Percentiles rank a stretch among this genome's conserved stretches.
These are phyloP conservation scores for Cylloceria caligata DNA, from an alignment of 2,888 invertebrate species.

Conservation along the genomic window DNA sequence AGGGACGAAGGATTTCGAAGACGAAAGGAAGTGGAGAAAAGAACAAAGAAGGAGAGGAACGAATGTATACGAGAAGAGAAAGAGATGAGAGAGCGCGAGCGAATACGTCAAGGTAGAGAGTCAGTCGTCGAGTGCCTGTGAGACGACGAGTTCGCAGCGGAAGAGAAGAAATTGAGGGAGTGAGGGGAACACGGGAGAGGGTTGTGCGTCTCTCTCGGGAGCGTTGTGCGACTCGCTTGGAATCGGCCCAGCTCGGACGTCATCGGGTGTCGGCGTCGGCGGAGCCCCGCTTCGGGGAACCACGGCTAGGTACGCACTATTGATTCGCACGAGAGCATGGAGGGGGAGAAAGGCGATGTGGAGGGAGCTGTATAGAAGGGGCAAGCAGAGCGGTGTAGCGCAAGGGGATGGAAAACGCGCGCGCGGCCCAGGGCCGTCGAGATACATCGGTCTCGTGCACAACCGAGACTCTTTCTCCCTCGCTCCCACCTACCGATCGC, in stretches of 20 bases:
- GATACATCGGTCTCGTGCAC: slow-evolving; percentile 57
- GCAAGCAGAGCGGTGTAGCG: slow-evolving; percentile 71
- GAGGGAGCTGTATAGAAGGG: slow-evolving; percentile 62
- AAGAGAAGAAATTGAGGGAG: slow-evolving; percentile 41
- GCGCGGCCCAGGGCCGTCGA: slow-evolving; percentile 63
- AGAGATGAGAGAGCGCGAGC: slow-evolving; percentile 35
- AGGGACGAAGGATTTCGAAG: slow-evolving; percentile 30
- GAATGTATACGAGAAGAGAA: slow-evolving; percentile 23
- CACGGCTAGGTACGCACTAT: slow-evolving; percentile 81
- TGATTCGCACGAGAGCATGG: slow-evolving; percentile 81
- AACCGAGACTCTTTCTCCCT: slow-evolving; percentile 34
- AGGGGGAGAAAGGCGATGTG: slow-evolving; percentile 68
- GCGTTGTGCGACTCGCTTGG: slow-evolving; percentile 50
- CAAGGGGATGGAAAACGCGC: slow-evolving; percentile 67
- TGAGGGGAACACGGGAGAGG: slow-evolving; percentile 33
- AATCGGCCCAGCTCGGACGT: slow-evolving; percentile 75
- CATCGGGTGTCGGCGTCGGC: slow-evolving; percentile 77
- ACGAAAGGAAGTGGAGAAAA: slow-evolving; percentile 30
- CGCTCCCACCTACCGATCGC: slow-evolving; percentile 50
- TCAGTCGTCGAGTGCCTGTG: slow-evolving; percentile 56
- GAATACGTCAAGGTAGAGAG: slow-evolving; percentile 42
- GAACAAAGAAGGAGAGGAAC: neutral
- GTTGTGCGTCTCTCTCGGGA: slow-evolving; percentile 11
- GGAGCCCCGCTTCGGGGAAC: slow-evolving; percentile 68
- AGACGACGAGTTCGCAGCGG: slow-evolving; percentile 41